A percentile compares a stretch with the other conserved stretches of the same genome.
phyloP scores from a whole-genome alignment of 2,113 vertebrate species.

The Scomber scombrus region DNA sequence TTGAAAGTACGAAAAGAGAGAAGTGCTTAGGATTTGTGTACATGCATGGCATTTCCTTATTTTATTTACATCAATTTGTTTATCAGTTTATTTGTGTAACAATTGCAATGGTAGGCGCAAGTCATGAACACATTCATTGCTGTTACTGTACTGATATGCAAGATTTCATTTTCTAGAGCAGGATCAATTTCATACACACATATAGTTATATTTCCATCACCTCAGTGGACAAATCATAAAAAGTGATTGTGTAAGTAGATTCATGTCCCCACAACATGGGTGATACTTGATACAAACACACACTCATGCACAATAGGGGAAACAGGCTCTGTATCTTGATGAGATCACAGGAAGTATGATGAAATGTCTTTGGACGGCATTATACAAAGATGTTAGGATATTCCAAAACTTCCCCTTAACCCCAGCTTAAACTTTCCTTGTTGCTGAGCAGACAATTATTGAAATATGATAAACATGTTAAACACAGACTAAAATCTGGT shows the following conservation, averaged over 20 bases:
- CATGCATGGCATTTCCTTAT: background rate
- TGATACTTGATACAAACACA: background rate
- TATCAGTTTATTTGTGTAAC: too few relatives aligned
- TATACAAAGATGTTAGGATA: conserved; percentile 23
- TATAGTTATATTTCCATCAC: too few relatives aligned
- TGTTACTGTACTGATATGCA: background rate
- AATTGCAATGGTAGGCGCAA: too few relatives aligned
- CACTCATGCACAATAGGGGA: background rate
- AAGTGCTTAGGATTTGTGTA: background rate
- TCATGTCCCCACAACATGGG: too few relatives aligned
- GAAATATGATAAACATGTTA: background rate
- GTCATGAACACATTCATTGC: background rate
- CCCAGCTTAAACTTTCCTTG: background rate
- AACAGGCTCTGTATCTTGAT: background rate
- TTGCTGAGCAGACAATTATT: background rate
- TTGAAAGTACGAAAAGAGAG: background rate
- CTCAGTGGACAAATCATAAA: too few relatives aligned
- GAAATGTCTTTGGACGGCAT: background rate
- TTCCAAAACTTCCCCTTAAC: conserved; percentile 27
- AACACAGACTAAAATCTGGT: background rate
- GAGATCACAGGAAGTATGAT: conserved; percentile 45
- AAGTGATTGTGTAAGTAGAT: too few relatives aligned
- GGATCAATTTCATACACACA: background rate
- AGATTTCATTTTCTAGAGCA: background rate
- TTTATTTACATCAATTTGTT: background rate